A percentile compares a stretch with the other conserved stretches of the same genome.
Conservation (phyloP, 2,888 invertebrate species). For the Agonopterix heracliana region DNA sequence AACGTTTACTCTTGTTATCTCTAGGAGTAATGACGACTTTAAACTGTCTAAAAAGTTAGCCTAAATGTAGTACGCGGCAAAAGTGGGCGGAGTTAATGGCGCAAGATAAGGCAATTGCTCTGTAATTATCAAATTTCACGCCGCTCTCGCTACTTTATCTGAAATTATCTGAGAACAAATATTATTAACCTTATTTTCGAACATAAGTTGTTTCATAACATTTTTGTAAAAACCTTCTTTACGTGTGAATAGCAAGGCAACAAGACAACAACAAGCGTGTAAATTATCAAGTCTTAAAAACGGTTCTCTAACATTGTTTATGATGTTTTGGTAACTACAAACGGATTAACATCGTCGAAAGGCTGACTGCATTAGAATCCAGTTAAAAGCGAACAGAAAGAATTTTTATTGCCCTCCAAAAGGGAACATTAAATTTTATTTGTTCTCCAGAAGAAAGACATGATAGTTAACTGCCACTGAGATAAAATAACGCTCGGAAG, state of each 20-base stretch:
- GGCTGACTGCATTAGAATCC: conserved; percentile 45
- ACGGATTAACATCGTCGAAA: conserved; percentile 45
- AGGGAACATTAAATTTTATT: conserved; percentile 54
- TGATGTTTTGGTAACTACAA: conserved; percentile 34
- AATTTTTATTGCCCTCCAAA: conserved; percentile 60
- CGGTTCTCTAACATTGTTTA: conserved; percentile 31
- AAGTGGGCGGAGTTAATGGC: conserved; percentile 51
- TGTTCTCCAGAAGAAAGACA: conserved; percentile 39
- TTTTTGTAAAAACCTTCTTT: conserved; percentile 21
- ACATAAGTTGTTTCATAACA: conserved; percentile 40
- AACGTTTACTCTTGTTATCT: neutral
- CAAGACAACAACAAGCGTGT: conserved; percentile 20
- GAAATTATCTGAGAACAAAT: conserved; percentile 61
- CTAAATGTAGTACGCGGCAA: conserved; percentile 25
- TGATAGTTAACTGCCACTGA: conserved; percentile 41
- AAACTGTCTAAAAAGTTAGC: conserved; percentile 19
- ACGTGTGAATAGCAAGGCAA: conserved; percentile 33
- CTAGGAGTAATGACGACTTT: neutral
- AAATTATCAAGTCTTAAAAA: conserved; percentile 32
- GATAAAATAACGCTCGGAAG: conserved; percentile 21
- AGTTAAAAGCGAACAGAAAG: conserved; percentile 51
- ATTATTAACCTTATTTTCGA: conserved; percentile 54
- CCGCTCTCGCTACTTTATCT: conserved; percentile 56
- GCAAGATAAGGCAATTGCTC: conserved; percentile 60
- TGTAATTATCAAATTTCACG: conserved; percentile 69